Conservation (phyloP, 2,888 invertebrate genomes). For the Enchytraeus crypticus region DNA sequence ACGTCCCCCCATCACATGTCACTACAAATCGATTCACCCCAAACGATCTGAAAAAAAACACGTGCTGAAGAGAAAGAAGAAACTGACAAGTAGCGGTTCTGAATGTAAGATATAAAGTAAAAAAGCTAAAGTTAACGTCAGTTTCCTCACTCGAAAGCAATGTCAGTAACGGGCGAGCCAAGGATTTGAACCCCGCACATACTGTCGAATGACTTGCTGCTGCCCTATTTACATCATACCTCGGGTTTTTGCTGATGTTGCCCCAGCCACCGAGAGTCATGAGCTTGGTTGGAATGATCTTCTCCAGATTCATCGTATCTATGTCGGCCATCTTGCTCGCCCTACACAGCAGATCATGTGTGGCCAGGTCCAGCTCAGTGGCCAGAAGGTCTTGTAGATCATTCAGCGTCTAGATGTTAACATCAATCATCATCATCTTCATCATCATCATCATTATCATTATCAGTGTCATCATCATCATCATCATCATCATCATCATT, state of each 20-base stretch:
- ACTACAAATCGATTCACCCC: no score
- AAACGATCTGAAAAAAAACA: no score
- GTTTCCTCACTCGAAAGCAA: no score
- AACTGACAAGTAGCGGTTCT: no score
- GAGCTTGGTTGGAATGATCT: constrained; percentile 33
- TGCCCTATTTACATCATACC: no score
- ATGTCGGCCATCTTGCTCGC: constrained; percentile 39
- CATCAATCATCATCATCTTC: not conserved
- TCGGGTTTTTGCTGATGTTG: constrained; percentile 48
- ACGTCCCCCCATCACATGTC: no score
- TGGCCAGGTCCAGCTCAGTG: constrained; percentile 40
- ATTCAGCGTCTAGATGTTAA: constrained; percentile 30
- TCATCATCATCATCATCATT: constrained; percentile 3
- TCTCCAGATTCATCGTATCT: constrained; percentile 47
- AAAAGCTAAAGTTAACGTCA: no score
- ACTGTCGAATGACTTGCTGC: no score
- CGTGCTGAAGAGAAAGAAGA: no score
- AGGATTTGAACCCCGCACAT: no score
- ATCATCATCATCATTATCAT: not conserved
- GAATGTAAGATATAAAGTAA: no score
- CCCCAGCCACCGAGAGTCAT: constrained; percentile 47
- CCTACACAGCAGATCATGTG: constrained; percentile 36
- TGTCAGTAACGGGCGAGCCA: no score
- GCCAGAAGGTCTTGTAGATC: constrained; percentile 41
- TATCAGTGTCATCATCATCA: not conserved